Evolutionary conservation across 1,140 invertebrate genomes (phyloP), one percentile per base, ranked within the genome.

Genomic region (Rhopalosiphum padi): DNA sequence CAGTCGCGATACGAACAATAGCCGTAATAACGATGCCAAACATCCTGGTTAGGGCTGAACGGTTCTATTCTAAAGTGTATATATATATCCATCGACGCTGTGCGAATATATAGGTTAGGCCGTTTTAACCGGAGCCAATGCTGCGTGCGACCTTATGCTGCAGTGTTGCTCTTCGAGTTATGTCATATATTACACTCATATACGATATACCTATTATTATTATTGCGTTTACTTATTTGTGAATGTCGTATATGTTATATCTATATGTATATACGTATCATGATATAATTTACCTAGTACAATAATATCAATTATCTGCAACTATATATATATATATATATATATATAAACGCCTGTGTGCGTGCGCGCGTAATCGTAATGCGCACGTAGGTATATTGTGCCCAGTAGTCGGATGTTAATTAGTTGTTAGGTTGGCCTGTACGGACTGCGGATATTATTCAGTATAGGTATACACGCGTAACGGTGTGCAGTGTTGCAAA

Each of bases 41-140:
- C 86, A 94, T 94, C 87, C 86, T 90, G 88, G 60, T 68, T 93
- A 93, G 87, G 94, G 93, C 77, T 93, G 85, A 89, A 89, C 55
- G 86, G 93, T 93, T 93, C 91, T 92, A 83, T 94, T 93, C 91
- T 93, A 93, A 21, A 92, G 41, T 35, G 46, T 8, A 15, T 22
- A 23, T 18, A 43, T 35, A 83, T 83, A 82, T 30, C 43, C 85
- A 43, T 87, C 25, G 37, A 30, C 18, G 41, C 41, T 7, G 25
- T 4, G n/a, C 43, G 46, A 90, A 46, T 51, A 89, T 88, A 82
- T 46, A 93, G 85, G 37, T 87, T 89, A 89, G 46, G 90, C 37
- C 86, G 94, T 94, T 95, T 68, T 18, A 46, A 68, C 41, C 55
- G 90, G 55, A 60, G 48, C 51, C 87, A 89, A 89, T 6, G 46